Base-by-base conservation (phyloP, 2,797 vertebrate genomes). In the Phoeniculus purpureus region DNA sequence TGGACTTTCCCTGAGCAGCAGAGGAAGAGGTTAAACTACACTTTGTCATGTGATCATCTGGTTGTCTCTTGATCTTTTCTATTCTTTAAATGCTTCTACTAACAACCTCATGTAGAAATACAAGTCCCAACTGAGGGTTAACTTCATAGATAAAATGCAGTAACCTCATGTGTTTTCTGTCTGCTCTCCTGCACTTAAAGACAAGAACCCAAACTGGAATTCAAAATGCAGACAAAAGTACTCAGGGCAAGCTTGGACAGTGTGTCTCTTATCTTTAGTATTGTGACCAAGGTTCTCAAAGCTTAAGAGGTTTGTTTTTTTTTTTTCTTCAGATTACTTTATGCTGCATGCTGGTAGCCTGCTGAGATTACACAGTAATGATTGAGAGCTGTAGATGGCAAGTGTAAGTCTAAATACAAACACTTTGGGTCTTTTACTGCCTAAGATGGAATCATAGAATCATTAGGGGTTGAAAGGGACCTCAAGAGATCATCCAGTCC, bases 261-360 rank as follows among this genome's bases (percentile, higher is more conserved):
- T 23, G 8, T 73, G 47, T 76, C 64, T 88, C 54, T 66, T 64
- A 66, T 60, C 47, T 81, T 37, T 68, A 86, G 40, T 56, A 66
- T 67, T 87, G 62, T 87, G 84, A 83, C 84, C 51, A 45, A 77
- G n/a, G 70, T 54, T 90, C 76, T 93, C 79, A 93, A 83, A 92
- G 86, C 84, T 85, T 51, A 50, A 92, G 81, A 90, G 60, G 26
- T 62, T 78, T 81, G 78, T 93, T 94, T 85, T 86, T 85, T 87
- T 76, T n/a, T 43, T 37, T 37, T 37, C 81, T 90, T 92, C 65
- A 81, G 7, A 93, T 92, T 47, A 78, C 59, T 82, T 83, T 85
- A 23, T 60, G 25, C 45, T 62, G 62, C 65, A 15, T 73, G 92
- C 90, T 93, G 56, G 45, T 83, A 58, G 62, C 66, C 76, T 25